Conservation (phyloP, 35 echinoderm and acorn worm genomes). For the Lytechinus variegatus region DNA sequence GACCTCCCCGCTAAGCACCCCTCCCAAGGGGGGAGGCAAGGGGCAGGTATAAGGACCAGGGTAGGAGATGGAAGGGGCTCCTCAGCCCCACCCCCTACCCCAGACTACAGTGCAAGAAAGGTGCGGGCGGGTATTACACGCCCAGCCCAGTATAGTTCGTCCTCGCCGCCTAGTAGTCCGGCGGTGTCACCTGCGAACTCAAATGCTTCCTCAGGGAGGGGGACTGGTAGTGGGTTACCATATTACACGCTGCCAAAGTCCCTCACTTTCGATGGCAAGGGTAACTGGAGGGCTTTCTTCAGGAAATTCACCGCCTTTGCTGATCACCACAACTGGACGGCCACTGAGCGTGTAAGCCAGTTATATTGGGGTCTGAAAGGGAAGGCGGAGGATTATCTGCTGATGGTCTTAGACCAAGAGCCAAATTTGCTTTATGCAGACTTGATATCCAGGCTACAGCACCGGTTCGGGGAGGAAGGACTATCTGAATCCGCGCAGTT, state of each 20-base stretch:
- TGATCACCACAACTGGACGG: neutral
- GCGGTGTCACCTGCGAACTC: neutral
- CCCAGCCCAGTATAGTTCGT: neutral
- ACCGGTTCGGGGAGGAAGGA: neutral
- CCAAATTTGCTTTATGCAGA: neutral
- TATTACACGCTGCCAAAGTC: neutral
- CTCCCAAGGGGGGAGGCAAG: too few relatives aligned
- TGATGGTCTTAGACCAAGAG: neutral
- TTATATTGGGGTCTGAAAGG: neutral
- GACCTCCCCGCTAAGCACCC: too few relatives aligned
- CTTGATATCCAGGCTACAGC: neutral
- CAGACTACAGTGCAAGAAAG: too few relatives aligned
- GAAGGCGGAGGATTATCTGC: neutral
- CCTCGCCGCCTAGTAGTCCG: neutral
- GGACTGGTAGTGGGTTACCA: too few relatives aligned
- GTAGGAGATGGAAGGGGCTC: too few relatives aligned
- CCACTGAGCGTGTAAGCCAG: neutral
- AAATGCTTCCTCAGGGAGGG: neutral
- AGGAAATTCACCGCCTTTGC: neutral
- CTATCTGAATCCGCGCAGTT: neutral
- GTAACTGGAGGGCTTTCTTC: neutral
- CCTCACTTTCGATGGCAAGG: neutral
- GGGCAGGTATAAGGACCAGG: too few relatives aligned
- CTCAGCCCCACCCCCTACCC: too few relatives aligned
- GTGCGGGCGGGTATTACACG: neutral